phyloP scores from a whole-genome alignment of 2,113 vertebrate genomes.

The Nymphicus hollandicus region DNA sequence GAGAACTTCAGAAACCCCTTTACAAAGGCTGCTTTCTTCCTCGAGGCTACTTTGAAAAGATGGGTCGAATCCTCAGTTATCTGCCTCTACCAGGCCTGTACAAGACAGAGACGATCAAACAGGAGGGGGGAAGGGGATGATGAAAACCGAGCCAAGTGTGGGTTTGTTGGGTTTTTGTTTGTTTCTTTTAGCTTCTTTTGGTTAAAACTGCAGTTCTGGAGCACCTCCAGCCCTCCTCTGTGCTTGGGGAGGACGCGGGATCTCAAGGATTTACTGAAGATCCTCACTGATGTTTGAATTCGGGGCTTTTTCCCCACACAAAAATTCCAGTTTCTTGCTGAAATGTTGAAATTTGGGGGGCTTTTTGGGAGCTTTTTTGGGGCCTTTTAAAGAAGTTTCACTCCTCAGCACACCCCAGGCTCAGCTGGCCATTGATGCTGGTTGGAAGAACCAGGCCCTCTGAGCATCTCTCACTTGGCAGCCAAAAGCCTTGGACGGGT shows the following conservation, averaged over 20 bases:
- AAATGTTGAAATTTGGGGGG: neutral
- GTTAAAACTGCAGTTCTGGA: neutral
- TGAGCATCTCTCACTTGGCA: neutral
- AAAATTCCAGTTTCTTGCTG: neutral
- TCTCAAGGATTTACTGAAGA: neutral
- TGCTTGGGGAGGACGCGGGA: neutral
- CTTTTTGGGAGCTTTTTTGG: neutral
- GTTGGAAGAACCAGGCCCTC: neutral
- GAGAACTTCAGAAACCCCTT: conserved; percentile 32
- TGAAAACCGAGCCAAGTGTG: neutral
- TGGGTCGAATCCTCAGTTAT: conserved; percentile 17
- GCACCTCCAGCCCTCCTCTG: neutral
- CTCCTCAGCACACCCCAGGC: neutral
- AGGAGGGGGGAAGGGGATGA: neutral
- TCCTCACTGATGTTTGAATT: neutral
- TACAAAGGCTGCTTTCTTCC: conserved; percentile 54
- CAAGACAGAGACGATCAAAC: conserved; percentile 27
- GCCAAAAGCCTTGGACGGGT: neutral
- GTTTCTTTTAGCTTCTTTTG: neutral
- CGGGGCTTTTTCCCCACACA: neutral
- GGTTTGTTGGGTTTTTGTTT: neutral
- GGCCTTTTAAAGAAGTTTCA: neutral
- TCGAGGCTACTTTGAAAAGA: neutral
- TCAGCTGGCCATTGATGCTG: neutral
- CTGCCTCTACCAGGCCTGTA: neutral